phyloP scores from a whole-genome alignment of 2,888 invertebrate genomes.

The Eristalis pertinax region DNA sequence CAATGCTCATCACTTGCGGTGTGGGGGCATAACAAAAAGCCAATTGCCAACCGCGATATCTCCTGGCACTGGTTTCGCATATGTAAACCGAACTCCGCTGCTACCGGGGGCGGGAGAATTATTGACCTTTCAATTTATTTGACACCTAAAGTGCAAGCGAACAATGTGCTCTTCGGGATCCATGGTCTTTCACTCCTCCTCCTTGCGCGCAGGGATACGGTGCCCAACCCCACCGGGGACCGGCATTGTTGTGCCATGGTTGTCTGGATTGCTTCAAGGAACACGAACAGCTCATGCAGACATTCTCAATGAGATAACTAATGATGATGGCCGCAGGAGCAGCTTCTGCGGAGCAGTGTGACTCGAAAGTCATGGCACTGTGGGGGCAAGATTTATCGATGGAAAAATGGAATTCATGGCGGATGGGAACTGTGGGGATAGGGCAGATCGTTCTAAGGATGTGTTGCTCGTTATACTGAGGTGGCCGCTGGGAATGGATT shows the following conservation, averaged over 20 bases:
- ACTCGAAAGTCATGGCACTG: background rate
- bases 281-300: conserved; percentile 8
- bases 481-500: no score
- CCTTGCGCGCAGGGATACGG: background rate
- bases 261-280: conserved; percentile 1
- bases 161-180: conserved; percentile 29
- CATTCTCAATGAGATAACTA: conserved; percentile 36
- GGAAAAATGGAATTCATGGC: background rate
- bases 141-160: conserved; percentile 28
- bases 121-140: conserved; percentile 66
- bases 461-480: no score
- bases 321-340: conserved; percentile 3
- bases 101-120: conserved; percentile 12
- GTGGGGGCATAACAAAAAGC: background rate
- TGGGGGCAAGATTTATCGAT: background rate
- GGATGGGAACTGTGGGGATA: background rate
- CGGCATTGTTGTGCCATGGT: background rate
- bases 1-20: conserved; percentile 51
- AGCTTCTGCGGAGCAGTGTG: background rate
- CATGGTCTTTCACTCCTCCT: background rate
- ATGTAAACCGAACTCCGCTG: conserved; percentile 9
- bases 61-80: conserved; percentile 1
- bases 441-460: no score
- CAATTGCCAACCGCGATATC: conserved; percentile 8
- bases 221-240: background rate